Evolutionary conservation across 1,140 invertebrate genomes (phyloP).

Genomic region (Polypedilum pembai): DNA sequence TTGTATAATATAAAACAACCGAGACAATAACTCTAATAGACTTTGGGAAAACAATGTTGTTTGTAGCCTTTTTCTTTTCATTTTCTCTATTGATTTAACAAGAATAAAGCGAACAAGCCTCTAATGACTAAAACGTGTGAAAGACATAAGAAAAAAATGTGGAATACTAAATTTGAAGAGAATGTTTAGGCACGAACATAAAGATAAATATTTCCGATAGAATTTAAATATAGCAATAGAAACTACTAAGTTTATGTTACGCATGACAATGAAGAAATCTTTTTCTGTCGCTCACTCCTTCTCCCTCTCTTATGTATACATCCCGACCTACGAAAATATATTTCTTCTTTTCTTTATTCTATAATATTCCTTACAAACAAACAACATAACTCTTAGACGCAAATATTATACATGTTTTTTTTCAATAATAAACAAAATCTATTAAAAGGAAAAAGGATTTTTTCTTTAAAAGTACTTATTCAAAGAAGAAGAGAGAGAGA

Average conservation of each 20-base stretch:
- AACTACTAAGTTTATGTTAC: background rate
- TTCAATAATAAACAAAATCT: too few species aligned
- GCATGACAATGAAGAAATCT: background rate
- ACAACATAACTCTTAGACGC: too few species aligned
- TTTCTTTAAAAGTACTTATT: too few species aligned
- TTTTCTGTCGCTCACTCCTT: too few species aligned
- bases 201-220: constrained; percentile 12
- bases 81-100: background rate
- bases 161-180: background rate
- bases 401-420: too few species aligned
- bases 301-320: background rate
- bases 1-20: too few species aligned
- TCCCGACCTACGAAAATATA: background rate
- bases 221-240: constrained; percentile 19
- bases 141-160: background rate
- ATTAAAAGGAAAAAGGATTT: too few species aligned
- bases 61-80: too few species aligned
- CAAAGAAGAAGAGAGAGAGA: too few species aligned
- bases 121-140: background rate
- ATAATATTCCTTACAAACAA: too few species aligned
- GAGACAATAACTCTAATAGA: too few species aligned
- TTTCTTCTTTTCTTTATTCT: background rate
- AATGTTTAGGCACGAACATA: background rate
- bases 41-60: too few species aligned
- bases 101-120: background rate